phyloP scores from a whole-genome alignment of 2,888 invertebrate genomes.

The Ornithoptera priamus region DNA sequence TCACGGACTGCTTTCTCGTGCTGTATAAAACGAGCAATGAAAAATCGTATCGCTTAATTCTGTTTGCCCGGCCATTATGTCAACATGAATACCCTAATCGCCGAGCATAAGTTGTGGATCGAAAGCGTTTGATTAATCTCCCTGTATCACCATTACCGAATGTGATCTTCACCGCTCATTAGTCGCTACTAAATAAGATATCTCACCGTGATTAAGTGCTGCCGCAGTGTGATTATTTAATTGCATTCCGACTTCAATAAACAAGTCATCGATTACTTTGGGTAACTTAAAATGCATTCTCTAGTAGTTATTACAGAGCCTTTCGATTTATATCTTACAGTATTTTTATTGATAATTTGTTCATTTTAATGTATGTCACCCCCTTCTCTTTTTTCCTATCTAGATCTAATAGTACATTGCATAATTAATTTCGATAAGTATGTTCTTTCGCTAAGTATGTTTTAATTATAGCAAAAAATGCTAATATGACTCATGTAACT shows the following conservation, averaged over 20 bases:
- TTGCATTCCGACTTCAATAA: constrained; percentile 69
- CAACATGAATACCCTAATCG: constrained; percentile 74
- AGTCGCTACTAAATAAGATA: constrained; percentile 75
- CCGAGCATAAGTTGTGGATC: constrained; percentile 68
- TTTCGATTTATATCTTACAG: constrained; percentile 1
- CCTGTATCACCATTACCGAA: constrained; percentile 71
- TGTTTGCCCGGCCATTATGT: constrained; percentile 70
- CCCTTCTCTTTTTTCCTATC: no score
- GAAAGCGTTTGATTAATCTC: constrained; percentile 76
- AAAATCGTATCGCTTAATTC: constrained; percentile 62
- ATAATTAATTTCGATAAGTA: no score
- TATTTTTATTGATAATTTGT: not conserved
- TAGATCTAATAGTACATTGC: no score
- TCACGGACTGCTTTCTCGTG: constrained; percentile 21
- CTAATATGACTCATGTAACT: no score
- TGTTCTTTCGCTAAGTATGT: no score
- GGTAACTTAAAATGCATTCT: constrained; percentile 17
- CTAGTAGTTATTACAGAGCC: not conserved
- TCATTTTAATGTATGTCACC: not conserved
- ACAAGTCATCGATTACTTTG: constrained; percentile 51
- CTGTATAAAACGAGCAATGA: constrained; percentile 43
- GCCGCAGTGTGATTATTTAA: constrained; percentile 68
- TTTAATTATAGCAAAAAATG: no score
- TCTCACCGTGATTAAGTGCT: constrained; percentile 68
- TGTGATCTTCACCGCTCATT: constrained; percentile 76